phyloP scores from a whole-genome alignment of 2,888 invertebrate species.

The Syritta pipiens region DNA sequence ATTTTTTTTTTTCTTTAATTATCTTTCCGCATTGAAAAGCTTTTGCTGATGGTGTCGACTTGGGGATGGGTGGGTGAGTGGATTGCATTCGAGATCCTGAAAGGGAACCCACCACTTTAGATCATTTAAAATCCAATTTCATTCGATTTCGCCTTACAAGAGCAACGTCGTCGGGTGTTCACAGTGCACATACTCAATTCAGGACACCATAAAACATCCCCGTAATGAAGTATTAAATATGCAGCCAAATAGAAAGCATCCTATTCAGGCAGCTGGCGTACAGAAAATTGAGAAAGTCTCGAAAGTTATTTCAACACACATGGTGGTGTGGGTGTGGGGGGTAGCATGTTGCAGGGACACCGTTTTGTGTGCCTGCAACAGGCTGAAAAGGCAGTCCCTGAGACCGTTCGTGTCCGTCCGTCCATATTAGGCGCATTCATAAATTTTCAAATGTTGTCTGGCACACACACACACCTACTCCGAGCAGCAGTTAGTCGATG shows the following conservation, averaged over 20 bases:
- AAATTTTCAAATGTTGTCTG: constrained; percentile 55
- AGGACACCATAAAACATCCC: constrained; percentile 68
- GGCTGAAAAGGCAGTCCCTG: constrained; percentile 18
- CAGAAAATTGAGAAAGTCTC: constrained; percentile 57
- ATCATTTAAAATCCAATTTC: constrained; percentile 67
- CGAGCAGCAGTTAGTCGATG: constrained; percentile 31
- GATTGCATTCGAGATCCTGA: not conserved
- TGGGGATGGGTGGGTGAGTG: not conserved
- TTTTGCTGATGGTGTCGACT: too few species aligned
- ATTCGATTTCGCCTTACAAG: constrained; percentile 53
- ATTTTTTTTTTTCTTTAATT: too few species aligned
- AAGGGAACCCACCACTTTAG: constrained; percentile 34
- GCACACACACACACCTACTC: not conserved
- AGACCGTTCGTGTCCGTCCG: constrained; percentile 4
- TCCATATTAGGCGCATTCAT: constrained; percentile 61
- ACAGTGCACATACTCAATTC: constrained; percentile 27
- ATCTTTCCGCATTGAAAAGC: too few species aligned
- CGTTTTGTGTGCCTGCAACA: constrained; percentile 14
- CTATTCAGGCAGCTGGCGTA: constrained; percentile 52
- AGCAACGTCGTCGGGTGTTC: not conserved
- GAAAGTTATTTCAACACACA: constrained; percentile 62
- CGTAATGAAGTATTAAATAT: constrained; percentile 71
- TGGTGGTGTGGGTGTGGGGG: constrained; percentile 32
- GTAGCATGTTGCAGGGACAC: constrained; percentile 57
- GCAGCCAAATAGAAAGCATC: constrained; percentile 66